Evolutionary conservation across 2,797 vertebrate genomes (phyloP).

Genomic region (Falco berigora): DNA sequence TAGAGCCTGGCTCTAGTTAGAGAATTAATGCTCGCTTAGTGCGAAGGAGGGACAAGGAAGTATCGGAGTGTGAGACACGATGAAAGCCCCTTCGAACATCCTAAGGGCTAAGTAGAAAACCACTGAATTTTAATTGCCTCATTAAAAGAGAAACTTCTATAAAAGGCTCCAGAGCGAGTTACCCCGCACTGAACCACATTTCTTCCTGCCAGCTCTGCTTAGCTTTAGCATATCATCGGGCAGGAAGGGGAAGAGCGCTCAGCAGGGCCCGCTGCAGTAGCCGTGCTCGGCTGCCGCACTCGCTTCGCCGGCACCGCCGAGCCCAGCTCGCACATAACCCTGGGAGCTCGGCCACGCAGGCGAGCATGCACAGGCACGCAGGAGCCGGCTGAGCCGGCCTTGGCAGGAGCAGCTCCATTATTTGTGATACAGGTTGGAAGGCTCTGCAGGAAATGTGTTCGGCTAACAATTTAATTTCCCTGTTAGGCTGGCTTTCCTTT

Average conservation of each 20-base stretch:
- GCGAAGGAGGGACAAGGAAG: not conserved
- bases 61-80: accelerated
- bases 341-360: accelerated
- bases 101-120: not conserved
- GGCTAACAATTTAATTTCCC: not conserved
- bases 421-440: not conserved
- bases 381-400: not conserved
- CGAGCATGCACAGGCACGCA: not conserved
- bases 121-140: not conserved
- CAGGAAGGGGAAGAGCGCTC: not conserved
- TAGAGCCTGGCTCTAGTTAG: not conserved
- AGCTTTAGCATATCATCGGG: not conserved
- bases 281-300: not conserved
- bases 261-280: not conserved
- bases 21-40: not conserved
- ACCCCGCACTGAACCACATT: accelerated
- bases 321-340: not conserved
- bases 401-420: not conserved
- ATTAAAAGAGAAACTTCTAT: not conserved
- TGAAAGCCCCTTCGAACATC: not conserved
- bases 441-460: not conserved
- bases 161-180: not conserved
- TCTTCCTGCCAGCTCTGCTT: not conserved
- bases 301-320: not conserved
- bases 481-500: not conserved